Conservation (phyloP, 2,797 vertebrate genomes). For the Lindbergichthys nudifrons region DNA sequence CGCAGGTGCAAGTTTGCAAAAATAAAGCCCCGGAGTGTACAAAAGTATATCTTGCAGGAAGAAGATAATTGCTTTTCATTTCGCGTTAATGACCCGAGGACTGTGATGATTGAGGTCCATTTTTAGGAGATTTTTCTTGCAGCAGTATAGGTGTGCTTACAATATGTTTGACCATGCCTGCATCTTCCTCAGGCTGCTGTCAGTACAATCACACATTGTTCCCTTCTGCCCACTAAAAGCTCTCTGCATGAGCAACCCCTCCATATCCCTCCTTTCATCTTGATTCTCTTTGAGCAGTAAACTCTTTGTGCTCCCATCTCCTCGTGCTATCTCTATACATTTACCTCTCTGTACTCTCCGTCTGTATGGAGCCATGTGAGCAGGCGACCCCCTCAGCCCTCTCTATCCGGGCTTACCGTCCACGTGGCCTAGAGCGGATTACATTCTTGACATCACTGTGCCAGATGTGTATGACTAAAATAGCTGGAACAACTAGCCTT, state of each 20-base stretch:
- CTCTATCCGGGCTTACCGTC: constrained; percentile 79
- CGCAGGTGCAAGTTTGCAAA: constrained; percentile 65
- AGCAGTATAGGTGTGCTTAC: not conserved
- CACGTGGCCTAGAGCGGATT: constrained; percentile 82
- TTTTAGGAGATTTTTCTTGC: constrained; percentile 35
- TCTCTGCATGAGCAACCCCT: constrained; percentile 62
- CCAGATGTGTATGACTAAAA: constrained; percentile 84
- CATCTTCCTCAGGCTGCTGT: constrained; percentile 27
- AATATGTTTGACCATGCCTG: not conserved
- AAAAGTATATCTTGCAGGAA: constrained; percentile 55
- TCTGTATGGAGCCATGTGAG: constrained; percentile 66
- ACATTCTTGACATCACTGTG: constrained; percentile 80
- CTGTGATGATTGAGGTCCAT: constrained; percentile 37
- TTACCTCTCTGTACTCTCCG: constrained; percentile 21
- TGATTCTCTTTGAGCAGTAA: constrained; percentile 39
- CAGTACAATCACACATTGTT: constrained; percentile 50
- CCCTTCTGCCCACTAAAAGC: constrained; percentile 61
- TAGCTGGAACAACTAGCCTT: constrained; percentile 61
- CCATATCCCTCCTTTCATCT: constrained; percentile 61
- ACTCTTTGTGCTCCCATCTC: constrained; percentile 39
- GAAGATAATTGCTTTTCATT: constrained; percentile 65
- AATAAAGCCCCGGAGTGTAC: constrained; percentile 49
- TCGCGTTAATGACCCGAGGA: constrained; percentile 51
- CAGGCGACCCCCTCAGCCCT: constrained; percentile 64
- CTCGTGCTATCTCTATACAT: constrained; percentile 35